These are phyloP conservation scores for Eledona agricola DNA, from an alignment of 2,888 invertebrate species.

Conservation along the genomic window DNA sequence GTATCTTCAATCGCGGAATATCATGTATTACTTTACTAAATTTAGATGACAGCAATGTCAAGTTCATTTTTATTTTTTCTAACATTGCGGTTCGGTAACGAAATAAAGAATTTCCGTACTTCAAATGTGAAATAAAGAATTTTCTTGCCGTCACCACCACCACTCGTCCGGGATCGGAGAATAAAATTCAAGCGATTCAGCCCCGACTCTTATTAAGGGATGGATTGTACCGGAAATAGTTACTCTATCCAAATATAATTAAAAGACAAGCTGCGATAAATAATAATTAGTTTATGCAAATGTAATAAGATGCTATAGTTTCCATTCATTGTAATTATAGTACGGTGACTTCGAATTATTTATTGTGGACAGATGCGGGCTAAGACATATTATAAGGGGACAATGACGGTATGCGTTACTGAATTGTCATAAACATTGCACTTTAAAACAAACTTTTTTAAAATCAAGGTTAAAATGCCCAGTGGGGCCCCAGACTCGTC, in stretches of 20 bases:
- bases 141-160: no score
- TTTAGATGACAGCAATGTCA: constrained; percentile 35
- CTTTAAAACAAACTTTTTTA: constrained; percentile 5
- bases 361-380: constrained; percentile 28
- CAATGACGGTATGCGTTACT: constrained; percentile 6
- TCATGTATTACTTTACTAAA: no score
- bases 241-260: constrained; percentile 39
- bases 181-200: constrained; percentile 11
- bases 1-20: no score
- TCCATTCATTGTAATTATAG: constrained; percentile 29
- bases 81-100: constrained; percentile 2
- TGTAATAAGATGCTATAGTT: constrained; percentile 18
- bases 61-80: constrained; percentile 33
- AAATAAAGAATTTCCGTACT: constrained; percentile 21
- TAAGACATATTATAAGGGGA: constrained; percentile 13
- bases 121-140: no score
- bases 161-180: no score
- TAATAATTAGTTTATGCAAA: constrained; percentile 34
- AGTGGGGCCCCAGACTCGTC: constrained; percentile 18
- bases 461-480: constrained; percentile 24
- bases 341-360: constrained; percentile 19
- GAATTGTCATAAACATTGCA: constrained; percentile 6
- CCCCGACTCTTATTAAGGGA: constrained; percentile 28
- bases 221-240: constrained; percentile 41
- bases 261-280: constrained; percentile 30